Evolutionary conservation across 2,113 vertebrate genomes (phyloP), one percentile per base, ranked within the genome.

Genomic region (Urocynchramus pylzowi): DNA sequence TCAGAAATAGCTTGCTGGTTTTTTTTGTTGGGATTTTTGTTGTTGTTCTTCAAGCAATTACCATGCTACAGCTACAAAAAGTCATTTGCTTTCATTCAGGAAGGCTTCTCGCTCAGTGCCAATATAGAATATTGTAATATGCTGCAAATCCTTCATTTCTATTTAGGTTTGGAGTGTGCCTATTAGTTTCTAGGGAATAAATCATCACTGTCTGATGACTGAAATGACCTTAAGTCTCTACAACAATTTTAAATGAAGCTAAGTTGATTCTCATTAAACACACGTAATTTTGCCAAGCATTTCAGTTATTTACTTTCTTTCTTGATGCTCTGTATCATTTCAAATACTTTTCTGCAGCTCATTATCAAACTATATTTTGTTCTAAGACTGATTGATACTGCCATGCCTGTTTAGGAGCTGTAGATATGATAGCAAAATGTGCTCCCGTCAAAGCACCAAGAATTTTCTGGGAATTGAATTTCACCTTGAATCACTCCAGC

Each of bases 91-190:
- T 94, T 84, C 81, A 85, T 61, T 27, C 39, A 86, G 77, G 74
- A 88, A 82, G 41, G 41, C 26, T 88, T 76, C 21, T 50, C 19
- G 11, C 37, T 47, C 84, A 80, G 28, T 77, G 49, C 31, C 74
- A 86, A 60, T 52, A 64, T 15, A 31, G 45, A 78, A 63, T 56
- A 75, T 60, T 35, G 33, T 67, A 88, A 84, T 45, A 45, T 47
- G 39, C n/a, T 81, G 42, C 54, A 93, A 86, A 90, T 91, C 64
- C 44, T 92, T 96, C 75, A 90, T 67, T 95, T 84, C 88, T 95
- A 37, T 84, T 95, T 86, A 91, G 42, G n/a, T 81, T 86, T 92
- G 47, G 74, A 88, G 56, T 73, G 31, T 63, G 56, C 22, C 53
- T 82, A 67, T 84, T 89, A 50, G 31, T 47, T 91, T 68, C 87